A percentile compares a stretch with the other conserved stretches of the same genome.
Evolutionary conservation across 1,140 invertebrate genomes (phyloP).

Genomic region (Carposina sasakii): DNA sequence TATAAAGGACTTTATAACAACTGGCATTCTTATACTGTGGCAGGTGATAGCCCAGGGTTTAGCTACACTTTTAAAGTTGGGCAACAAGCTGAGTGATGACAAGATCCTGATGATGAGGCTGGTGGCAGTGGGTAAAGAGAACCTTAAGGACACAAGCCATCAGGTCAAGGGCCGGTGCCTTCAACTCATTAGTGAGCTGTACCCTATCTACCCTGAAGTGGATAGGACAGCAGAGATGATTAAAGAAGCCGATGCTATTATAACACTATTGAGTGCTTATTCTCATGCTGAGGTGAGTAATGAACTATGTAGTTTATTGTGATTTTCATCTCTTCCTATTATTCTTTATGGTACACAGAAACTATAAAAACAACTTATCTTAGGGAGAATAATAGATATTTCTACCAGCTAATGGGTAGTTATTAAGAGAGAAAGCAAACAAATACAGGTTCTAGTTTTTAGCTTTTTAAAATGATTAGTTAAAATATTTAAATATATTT

Average conservation of each 20-base stretch:
- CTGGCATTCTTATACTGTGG: too few relatives aligned
- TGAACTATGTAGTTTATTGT: too few relatives aligned
- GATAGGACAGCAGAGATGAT: conserved; percentile 64
- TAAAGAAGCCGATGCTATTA: conserved; percentile 72
- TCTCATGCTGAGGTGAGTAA: conserved; percentile 80
- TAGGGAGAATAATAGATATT: too few relatives aligned
- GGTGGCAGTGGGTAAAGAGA: conserved; percentile 75
- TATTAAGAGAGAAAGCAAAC: too few relatives aligned
- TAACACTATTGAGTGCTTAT: conserved; percentile 84
- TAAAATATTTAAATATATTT: too few relatives aligned
- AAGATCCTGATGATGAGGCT: conserved; percentile 68
- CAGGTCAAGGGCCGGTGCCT: conserved; percentile 86
- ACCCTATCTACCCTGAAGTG: conserved; percentile 66
- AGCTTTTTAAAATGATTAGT: too few relatives aligned
- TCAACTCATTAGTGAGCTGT: conserved; percentile 80
- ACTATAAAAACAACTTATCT: too few relatives aligned
- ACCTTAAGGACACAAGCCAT: conserved; percentile 82
- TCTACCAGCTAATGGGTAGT: too few relatives aligned
- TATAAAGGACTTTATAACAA: conserved; percentile 27
- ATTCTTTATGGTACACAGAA: too few relatives aligned
- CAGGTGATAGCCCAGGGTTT: conserved; percentile 80
- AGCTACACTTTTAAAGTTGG: conserved; percentile 79
- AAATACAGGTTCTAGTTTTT: too few relatives aligned
- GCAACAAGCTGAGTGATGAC: conserved; percentile 68
- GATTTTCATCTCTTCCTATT: too few relatives aligned